Evolutionary conservation across 1,140 invertebrate species (phyloP).

Genomic region (Pogonognathellus flavescens): DNA sequence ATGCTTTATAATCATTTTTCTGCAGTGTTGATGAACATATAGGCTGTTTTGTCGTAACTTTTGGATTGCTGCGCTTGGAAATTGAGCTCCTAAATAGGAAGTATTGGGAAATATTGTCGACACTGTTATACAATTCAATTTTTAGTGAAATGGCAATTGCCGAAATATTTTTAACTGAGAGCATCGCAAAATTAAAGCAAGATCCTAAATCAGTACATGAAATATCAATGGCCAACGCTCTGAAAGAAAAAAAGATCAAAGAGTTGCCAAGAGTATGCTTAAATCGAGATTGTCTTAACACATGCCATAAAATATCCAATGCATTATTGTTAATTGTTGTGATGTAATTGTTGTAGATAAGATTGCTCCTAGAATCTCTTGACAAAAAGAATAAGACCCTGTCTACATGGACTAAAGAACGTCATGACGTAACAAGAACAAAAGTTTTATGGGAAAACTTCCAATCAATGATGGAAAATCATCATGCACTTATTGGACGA

Average conservation of each 20-base stretch:
- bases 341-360: constrained; percentile 73
- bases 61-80: constrained; percentile 82
- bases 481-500: constrained; percentile 80
- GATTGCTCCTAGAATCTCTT: constrained; percentile 76
- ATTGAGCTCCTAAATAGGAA: constrained; percentile 90
- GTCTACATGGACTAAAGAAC: constrained; percentile 79
- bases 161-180: constrained; percentile 75
- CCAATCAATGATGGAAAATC: constrained; percentile 80
- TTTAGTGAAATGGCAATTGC: constrained; percentile 73
- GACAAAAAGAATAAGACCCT: constrained; percentile 81
- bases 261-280: neutral
- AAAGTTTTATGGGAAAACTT: constrained; percentile 85
- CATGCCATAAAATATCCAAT: too few species aligned
- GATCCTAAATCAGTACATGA: constrained; percentile 82
- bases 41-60: constrained; percentile 84
- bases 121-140: constrained; percentile 81
- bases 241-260: constrained; percentile 77
- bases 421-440: constrained; percentile 77
- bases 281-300: too few species aligned
- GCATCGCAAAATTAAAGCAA: constrained; percentile 75
- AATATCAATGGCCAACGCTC: constrained; percentile 80
- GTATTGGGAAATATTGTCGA: constrained; percentile 89
- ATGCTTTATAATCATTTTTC: too few species aligned
- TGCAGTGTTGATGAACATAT: constrained; percentile 85
- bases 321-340: too few species aligned